Conservation (phyloP, 2,888 invertebrate genomes). For the Buathra laborator region DNA sequence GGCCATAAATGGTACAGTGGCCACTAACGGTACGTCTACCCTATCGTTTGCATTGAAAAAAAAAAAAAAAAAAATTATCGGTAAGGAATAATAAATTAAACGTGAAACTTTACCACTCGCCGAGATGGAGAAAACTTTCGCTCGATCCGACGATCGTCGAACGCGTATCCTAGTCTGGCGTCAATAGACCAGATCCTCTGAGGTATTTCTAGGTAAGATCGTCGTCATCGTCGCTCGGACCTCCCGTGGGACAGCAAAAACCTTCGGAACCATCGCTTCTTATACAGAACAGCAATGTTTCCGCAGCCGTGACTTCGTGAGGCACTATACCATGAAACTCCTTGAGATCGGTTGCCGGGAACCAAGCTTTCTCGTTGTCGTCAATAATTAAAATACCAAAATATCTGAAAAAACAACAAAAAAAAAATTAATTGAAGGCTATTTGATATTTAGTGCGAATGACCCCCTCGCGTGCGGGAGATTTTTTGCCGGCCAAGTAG, state of each 20-base stretch:
- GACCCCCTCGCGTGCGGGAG: too few relatives aligned
- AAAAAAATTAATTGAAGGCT: conserved; percentile 1
- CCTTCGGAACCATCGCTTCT: conserved; percentile 93
- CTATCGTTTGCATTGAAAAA: background rate
- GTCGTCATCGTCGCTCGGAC: conserved; percentile 86
- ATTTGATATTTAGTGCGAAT: too few relatives aligned
- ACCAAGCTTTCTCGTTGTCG: conserved; percentile 97
- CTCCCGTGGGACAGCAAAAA: conserved; percentile 91
- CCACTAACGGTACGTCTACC: too few relatives aligned
- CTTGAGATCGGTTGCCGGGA: conserved; percentile 94
- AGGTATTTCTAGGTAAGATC: conserved; percentile 75
- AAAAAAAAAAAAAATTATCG: background rate
- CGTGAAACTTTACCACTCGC: conserved; percentile 41
- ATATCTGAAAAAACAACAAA: conserved; percentile 86
- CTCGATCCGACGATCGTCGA: conserved; percentile 66
- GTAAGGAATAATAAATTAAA: conserved; percentile 22
- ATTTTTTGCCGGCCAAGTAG: too few relatives aligned
- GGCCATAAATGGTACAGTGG: too few relatives aligned
- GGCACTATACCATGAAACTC: conserved; percentile 96
- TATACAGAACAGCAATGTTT: conserved; percentile 93
- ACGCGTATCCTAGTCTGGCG: conserved; percentile 65
- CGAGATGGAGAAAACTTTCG: conserved; percentile 47
- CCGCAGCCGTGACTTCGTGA: conserved; percentile 91
- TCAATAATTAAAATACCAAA: conserved; percentile 93
- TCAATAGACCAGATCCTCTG: conserved; percentile 67